These are phyloP conservation scores for Drosophila setifemur DNA, from an alignment of 1,140 invertebrate genomes.

Conservation along the genomic window DNA sequence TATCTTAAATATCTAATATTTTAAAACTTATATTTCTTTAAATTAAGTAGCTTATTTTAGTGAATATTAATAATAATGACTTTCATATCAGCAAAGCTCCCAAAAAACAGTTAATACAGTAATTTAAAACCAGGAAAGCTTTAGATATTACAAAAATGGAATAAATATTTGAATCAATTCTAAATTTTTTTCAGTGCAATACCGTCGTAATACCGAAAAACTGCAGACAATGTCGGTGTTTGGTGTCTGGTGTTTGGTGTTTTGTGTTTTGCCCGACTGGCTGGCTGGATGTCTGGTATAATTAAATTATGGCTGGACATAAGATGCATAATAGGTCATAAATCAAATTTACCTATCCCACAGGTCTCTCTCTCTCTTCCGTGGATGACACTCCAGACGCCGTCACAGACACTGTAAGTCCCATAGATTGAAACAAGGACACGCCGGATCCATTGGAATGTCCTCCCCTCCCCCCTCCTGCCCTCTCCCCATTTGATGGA, in stretches of 20 bases:
- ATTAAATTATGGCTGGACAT: slow-evolving; percentile 82
- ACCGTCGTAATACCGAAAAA: slow-evolving; percentile 33
- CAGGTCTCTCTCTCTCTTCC: slow-evolving; percentile 25
- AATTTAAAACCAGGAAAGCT: too few relatives aligned
- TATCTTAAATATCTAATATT: too few relatives aligned
- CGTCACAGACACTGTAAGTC: slow-evolving; percentile 36
- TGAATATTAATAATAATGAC: too few relatives aligned
- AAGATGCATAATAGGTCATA: slow-evolving; percentile 82
- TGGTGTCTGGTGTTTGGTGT: slow-evolving; percentile 26
- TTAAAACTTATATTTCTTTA: too few relatives aligned
- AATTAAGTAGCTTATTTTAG: too few relatives aligned
- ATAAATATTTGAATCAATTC: neutral
- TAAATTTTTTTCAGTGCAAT: neutral
- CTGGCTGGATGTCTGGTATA: slow-evolving; percentile 67
- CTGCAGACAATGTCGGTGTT: slow-evolving; percentile 22
- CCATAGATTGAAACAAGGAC: neutral
- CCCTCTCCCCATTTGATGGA: slow-evolving; percentile 51
- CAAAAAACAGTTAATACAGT: too few relatives aligned
- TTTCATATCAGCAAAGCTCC: too few relatives aligned
- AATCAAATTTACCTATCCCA: slow-evolving; percentile 82
- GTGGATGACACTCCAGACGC: slow-evolving; percentile 31
- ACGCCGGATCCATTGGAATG: too few relatives aligned
- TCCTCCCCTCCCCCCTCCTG: too few relatives aligned
- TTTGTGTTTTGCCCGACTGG: slow-evolving; percentile 12
- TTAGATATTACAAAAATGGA: too few relatives aligned